Evolutionary conservation across 2,888 invertebrate genomes (phyloP).

Genomic region (Dryococelus australis): DNA sequence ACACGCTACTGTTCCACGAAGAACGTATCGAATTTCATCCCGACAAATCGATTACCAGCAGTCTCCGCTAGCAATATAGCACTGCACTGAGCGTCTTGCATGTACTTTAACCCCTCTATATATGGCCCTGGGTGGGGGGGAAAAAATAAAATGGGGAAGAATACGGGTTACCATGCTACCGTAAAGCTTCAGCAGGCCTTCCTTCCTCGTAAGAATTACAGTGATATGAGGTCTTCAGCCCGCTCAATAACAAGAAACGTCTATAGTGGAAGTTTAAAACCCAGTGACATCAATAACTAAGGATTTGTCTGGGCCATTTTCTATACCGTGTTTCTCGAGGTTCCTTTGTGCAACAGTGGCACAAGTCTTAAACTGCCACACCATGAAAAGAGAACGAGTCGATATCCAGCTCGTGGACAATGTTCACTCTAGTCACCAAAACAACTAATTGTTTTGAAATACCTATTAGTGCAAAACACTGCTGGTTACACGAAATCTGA

Average conservation of each 20-base stretch:
- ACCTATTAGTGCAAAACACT: no score
- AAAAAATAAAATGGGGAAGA: background rate
- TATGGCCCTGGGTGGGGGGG: background rate
- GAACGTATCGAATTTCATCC: background rate
- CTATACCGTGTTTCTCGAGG: background rate
- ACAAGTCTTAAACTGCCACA: background rate
- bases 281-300: slow-evolving; percentile 8
- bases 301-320: background rate
- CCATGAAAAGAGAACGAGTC: no score
- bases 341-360: background rate
- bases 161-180: background rate
- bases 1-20: background rate
- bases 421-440: no score
- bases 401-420: no score
- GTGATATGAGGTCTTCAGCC: background rate
- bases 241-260: background rate
- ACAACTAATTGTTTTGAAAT: no score
- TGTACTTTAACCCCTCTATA: background rate
- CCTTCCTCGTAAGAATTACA: background rate
- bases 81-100: background rate
- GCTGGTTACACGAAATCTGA: no score
- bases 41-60: background rate
- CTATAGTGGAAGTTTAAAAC: background rate
- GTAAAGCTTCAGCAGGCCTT: background rate
- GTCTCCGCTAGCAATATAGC: background rate